Conservation (phyloP, 2,113 vertebrate genomes). For the Myocastor coypus region DNA sequence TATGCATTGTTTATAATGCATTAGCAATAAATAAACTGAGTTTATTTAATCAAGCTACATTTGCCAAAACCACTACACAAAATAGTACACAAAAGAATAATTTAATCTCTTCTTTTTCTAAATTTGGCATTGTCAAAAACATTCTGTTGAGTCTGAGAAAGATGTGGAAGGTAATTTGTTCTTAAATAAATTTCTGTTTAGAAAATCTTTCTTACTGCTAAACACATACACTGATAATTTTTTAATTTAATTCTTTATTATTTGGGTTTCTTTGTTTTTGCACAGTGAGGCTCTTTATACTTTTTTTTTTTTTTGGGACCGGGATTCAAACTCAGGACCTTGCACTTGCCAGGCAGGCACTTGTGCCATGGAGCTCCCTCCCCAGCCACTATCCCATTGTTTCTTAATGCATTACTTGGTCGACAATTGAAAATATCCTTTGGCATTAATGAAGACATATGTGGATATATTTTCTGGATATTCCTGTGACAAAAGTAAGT, state of each 20-base stretch:
- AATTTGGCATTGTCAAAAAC: conserved; percentile 20
- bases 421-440: neutral
- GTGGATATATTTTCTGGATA: neutral
- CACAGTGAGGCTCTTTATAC: neutral
- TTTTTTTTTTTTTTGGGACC: too few species aligned
- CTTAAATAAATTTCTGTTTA: neutral
- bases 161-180: neutral
- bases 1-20: neutral
- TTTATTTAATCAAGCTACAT: conserved; percentile 52
- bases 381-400: too few species aligned
- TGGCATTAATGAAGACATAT: neutral
- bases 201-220: neutral
- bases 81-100: conserved; percentile 36
- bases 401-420: neutral
- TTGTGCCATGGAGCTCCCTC: too few species aligned
- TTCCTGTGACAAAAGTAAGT: neutral
- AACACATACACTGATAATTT: neutral
- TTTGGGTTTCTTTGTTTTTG: neutral
- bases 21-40: conserved; percentile 30
- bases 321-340: too few species aligned
- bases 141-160: neutral
- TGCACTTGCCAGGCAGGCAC: too few species aligned
- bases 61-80: conserved; percentile 31
- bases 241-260: neutral
- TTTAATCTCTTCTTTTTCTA: conserved; percentile 27